phyloP scores from a whole-genome alignment of 2,113 vertebrate species.

The Ancistrus triradiatus region DNA sequence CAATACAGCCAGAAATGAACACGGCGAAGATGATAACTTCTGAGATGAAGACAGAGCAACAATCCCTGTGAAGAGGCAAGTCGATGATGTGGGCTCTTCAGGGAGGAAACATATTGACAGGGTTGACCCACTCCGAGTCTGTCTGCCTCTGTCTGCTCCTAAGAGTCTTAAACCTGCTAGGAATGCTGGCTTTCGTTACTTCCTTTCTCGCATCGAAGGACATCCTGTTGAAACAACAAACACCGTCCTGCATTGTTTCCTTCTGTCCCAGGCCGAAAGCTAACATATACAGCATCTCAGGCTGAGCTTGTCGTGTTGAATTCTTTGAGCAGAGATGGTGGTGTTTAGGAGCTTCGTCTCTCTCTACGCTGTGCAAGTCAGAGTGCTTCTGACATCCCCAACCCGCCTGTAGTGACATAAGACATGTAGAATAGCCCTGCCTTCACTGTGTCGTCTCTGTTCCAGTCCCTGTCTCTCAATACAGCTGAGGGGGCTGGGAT shows the following conservation, averaged over 20 bases:
- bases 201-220: constrained; percentile 44
- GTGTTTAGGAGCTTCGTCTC: constrained; percentile 12
- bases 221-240: constrained; percentile 57
- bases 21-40: constrained; percentile 16
- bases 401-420: constrained; percentile 58
- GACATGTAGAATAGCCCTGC: constrained; percentile 58
- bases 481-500: constrained; percentile 48
- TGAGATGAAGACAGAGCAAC: constrained; percentile 23
- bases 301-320: neutral
- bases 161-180: constrained; percentile 66
- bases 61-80: constrained; percentile 50
- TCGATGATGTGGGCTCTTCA: constrained; percentile 44
- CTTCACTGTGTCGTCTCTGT: constrained; percentile 27
- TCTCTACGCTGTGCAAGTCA: constrained; percentile 53
- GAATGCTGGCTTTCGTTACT: constrained; percentile 61
- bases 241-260: constrained; percentile 52
- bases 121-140: no score
- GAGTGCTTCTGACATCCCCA: constrained; percentile 53
- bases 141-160: no score
- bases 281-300: neutral
- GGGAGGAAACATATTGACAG: constrained; percentile 36
- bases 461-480: constrained; percentile 25
- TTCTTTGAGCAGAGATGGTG: neutral
- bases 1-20: constrained; percentile 18
- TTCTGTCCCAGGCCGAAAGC: constrained; percentile 16